A percentile compares a stretch with the other conserved stretches of the same genome.
Evolutionary conservation across 2,797 vertebrate genomes (phyloP).

Genomic region (Darevskia mixta): DNA sequence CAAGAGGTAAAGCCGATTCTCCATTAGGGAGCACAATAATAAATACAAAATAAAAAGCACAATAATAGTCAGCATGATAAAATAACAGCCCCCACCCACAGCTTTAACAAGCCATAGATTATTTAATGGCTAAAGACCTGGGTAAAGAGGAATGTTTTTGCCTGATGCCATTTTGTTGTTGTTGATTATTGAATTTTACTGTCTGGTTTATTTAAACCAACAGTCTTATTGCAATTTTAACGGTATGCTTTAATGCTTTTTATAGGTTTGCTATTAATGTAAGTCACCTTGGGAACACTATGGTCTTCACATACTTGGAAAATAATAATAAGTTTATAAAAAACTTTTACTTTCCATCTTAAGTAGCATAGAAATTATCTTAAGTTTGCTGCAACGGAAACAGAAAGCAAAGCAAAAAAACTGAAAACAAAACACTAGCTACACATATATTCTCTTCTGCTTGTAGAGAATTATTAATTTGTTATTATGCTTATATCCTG

Average conservation of each 20-base stretch:
- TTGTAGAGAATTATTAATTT: not conserved
- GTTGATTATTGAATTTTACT: too few species aligned
- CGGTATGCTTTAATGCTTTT: too few species aligned
- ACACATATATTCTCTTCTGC: not conserved
- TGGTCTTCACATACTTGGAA: too few species aligned
- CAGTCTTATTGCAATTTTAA: too few species aligned
- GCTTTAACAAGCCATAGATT: too few species aligned
- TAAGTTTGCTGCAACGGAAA: not conserved
- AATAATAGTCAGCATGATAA: not conserved
- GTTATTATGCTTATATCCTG: not conserved
- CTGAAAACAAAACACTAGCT: not conserved
- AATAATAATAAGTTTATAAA: too few species aligned
- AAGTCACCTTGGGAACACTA: too few species aligned
- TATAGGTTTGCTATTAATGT: too few species aligned
- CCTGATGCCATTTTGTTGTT: too few species aligned
- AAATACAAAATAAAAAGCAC: conserved; percentile 7
- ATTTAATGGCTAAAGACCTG: too few species aligned
- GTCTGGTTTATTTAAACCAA: too few species aligned
- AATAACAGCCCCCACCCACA: not conserved
- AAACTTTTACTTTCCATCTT: not conserved
- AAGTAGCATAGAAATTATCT: not conserved
- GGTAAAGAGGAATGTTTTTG: too few species aligned
- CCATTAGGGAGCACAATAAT: not conserved
- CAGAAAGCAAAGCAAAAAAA: not conserved
- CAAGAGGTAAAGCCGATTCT: conserved; percentile 17